These are phyloP conservation scores for Myrmecobius fasciatus DNA, from an alignment of 2,113 vertebrate species.

Conservation along the genomic window DNA sequence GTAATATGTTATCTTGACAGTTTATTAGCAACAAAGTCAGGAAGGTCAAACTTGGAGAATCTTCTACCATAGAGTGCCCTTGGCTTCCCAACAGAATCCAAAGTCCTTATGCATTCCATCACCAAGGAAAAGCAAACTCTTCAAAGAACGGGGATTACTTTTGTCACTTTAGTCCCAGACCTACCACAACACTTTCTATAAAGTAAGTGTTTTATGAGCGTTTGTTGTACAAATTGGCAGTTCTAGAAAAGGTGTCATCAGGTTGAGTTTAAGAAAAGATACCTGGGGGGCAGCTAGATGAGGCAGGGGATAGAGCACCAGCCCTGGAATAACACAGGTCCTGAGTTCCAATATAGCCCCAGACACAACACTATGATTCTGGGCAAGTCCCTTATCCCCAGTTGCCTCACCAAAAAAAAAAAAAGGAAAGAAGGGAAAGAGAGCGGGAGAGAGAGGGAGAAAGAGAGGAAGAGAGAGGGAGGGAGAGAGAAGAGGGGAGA, in stretches of 20 bases:
- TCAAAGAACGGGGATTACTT: neutral
- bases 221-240: conserved; percentile 10
- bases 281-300: neutral
- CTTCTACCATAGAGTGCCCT: conserved; percentile 75
- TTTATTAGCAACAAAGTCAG: conserved; percentile 81
- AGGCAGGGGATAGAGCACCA: too few relatives aligned
- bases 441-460: too few relatives aligned
- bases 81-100: conserved; percentile 72
- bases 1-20: conserved; percentile 81
- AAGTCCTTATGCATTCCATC: conserved; percentile 66
- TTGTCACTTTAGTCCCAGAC: neutral
- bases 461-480: too few relatives aligned
- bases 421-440: too few relatives aligned
- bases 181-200: neutral
- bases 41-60: conserved; percentile 77
- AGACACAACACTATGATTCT: too few relatives aligned
- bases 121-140: neutral
- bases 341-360: too few relatives aligned
- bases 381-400: too few relatives aligned
- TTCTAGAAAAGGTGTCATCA: conserved; percentile 58
- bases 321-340: too few relatives aligned
- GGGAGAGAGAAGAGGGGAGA: too few relatives aligned
- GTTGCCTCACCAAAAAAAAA: too few relatives aligned
- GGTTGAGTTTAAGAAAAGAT: conserved; percentile 57
- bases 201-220: neutral